A percentile compares a stretch with the other conserved stretches of the same genome.
Conservation (phyloP, 2,888 invertebrate species). For the Merodon equestris region DNA sequence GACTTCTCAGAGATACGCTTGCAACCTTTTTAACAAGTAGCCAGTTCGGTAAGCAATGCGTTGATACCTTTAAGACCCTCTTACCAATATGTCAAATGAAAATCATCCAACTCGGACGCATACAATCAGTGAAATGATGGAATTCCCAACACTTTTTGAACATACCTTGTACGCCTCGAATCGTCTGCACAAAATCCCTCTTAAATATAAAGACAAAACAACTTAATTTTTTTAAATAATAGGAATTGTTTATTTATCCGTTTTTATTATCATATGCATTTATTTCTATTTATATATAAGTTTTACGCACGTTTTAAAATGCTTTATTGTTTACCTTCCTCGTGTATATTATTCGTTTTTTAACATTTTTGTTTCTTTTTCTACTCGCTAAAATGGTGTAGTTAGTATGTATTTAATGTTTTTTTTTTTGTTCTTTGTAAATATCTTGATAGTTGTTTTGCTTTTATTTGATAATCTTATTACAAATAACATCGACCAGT, state of each 20-base stretch:
- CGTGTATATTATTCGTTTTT: conserved; percentile 34
- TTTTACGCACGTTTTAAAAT: conserved; percentile 37
- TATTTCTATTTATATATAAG: conserved; percentile 39
- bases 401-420: conserved; percentile 27
- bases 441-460: conserved; percentile 38
- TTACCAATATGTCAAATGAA: too few relatives aligned
- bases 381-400: conserved; percentile 47
- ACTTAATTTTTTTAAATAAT: conserved; percentile 33
- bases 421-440: conserved; percentile 53
- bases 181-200: too few relatives aligned
- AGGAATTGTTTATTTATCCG: conserved; percentile 59
- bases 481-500: conserved; percentile 55
- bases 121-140: too few relatives aligned
- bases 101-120: too few relatives aligned
- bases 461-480: conserved; percentile 23
- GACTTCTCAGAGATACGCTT: too few relatives aligned
- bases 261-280: conserved; percentile 36
- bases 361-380: conserved; percentile 13
- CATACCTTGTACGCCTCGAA: too few relatives aligned
- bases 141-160: too few relatives aligned
- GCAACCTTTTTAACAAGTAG: too few relatives aligned
- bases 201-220: too few relatives aligned
- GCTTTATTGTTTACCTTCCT: conserved; percentile 33
- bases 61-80: too few relatives aligned
- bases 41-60: too few relatives aligned